phyloP scores from a whole-genome alignment of 2,113 vertebrate genomes.

The Pollachius pollachius region DNA sequence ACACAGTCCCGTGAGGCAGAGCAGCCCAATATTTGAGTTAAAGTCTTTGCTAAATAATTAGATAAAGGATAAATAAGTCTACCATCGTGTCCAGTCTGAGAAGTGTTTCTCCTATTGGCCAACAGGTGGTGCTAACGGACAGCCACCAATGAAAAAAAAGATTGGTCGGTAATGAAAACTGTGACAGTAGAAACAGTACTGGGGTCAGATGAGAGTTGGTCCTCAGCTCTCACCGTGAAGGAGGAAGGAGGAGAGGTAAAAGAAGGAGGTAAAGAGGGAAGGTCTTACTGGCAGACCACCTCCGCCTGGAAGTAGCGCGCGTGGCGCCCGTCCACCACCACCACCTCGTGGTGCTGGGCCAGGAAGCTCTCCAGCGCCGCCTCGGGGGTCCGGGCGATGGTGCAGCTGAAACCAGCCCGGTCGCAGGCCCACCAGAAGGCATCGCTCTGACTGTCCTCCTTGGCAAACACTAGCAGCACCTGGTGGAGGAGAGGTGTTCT shows the following conservation, averaged over 20 bases:
- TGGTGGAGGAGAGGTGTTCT: slow-evolving; percentile 46
- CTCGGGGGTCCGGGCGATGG: slow-evolving; percentile 85
- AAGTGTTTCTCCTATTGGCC: slow-evolving; percentile 12
- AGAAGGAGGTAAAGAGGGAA: too few relatives aligned
- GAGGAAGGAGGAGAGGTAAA: too few relatives aligned
- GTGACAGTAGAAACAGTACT: too few relatives aligned
- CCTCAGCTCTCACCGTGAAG: too few relatives aligned
- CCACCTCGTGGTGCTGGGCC: slow-evolving; percentile 93
- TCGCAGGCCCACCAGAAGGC: slow-evolving; percentile 97
- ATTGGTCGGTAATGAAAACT: too few relatives aligned
- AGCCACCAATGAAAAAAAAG: too few relatives aligned
- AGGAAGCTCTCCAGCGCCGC: slow-evolving; percentile 90
- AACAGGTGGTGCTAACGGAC: slow-evolving; percentile 43
- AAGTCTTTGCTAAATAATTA: too few relatives aligned
- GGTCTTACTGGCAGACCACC: slow-evolving; percentile 83
- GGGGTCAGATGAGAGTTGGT: too few relatives aligned
- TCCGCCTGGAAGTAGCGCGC: slow-evolving; percentile 85
- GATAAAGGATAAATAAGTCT: too few relatives aligned
- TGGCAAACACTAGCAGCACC: slow-evolving; percentile 93
- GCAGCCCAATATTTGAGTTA: too few relatives aligned
- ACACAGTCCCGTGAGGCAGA: too few relatives aligned
- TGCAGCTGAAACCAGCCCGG: slow-evolving; percentile 88
- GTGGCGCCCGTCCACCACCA: slow-evolving; percentile 88
- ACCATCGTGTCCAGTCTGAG: too few relatives aligned
- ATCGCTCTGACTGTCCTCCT: slow-evolving; percentile 93